These are phyloP conservation scores for Lycocerus yunnanus DNA, from an alignment of 2,888 invertebrate genomes.

Conservation along the genomic window DNA sequence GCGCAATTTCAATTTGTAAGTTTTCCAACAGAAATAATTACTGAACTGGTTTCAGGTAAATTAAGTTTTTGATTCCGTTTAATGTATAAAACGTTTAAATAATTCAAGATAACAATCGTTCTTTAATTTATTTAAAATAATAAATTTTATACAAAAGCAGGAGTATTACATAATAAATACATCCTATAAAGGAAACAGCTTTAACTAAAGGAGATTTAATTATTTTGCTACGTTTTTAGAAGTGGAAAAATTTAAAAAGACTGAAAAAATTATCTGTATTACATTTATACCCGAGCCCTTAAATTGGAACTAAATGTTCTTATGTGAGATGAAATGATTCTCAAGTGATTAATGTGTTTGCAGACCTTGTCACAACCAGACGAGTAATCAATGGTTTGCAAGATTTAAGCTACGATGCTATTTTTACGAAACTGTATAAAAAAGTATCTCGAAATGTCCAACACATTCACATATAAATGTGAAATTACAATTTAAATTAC, in stretches of 20 bases:
- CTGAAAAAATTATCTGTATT: neutral
- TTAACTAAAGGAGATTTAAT: neutral
- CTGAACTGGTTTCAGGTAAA: neutral
- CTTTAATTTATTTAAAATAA: neutral
- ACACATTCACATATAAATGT: neutral
- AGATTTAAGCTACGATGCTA: constrained; percentile 10
- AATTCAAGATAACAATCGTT: neutral
- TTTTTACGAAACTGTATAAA: neutral
- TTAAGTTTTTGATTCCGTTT: neutral
- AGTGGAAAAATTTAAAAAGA: neutral
- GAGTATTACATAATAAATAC: neutral
- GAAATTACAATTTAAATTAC: neutral
- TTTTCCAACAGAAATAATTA: neutral
- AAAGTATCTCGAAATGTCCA: neutral
- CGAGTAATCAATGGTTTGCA: constrained; percentile 16
- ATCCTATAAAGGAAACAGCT: neutral
- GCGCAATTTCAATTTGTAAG: neutral
- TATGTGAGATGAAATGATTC: constrained; percentile 10
- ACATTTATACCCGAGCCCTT: neutral
- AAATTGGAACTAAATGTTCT: neutral
- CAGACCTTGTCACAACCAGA: constrained; percentile 16
- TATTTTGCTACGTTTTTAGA: neutral
- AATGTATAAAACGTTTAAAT: neutral
- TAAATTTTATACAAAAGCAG: neutral
- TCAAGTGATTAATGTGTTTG: constrained; percentile 20